Evolutionary conservation across 1,140 invertebrate species (phyloP), one percentile per base, ranked within the genome.

Genomic region (Lepidurus couesii): DNA sequence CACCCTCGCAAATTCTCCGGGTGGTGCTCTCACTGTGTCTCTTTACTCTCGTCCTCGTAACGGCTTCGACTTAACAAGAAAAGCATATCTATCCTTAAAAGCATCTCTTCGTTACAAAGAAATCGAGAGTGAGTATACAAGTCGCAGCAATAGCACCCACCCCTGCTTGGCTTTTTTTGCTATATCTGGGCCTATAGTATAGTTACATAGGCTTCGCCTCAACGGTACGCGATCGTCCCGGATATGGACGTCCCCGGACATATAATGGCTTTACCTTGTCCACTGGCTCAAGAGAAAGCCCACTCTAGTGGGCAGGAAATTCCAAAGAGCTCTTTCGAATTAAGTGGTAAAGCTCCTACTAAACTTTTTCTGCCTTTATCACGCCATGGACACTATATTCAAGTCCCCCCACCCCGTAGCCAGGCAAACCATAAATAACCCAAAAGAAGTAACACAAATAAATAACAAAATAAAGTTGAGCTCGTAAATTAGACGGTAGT

Each of bases 51-150:
- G 16, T 13, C 21, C 16, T n/a, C 21, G 53, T 65, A 65, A 65
- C 53, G 53, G 53, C n/a, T 65, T 13, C 53, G 53, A 65, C 53
- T 65, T 65, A 65, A 65, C 53, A 65, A 65, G 53, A 65, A 65
- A 65, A 65, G 53, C 53, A 65, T 65, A 65, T 65, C 53, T 65
- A 65, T 65, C 53, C 53, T 65, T 65, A 65, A 65, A 65, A 65
- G 53, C 53, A 13, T 65, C 53, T 16, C 53, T 65, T 65, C 53
- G 53, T 65, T 65, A 65, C 53, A 65, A 65, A 65, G 53, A 65
- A 65, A 65, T 65, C 53, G 13, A 65, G 53, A 65, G 53, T 65
- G 53, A 65, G 53, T 65, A 65, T 65, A 65, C 53, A 65, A 65
- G 53, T 65, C 53, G 53, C 16, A 13, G 21, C 53, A 65, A 34